Base-by-base conservation (phyloP, 1,140 invertebrate species). In the Planococcus citri region DNA sequence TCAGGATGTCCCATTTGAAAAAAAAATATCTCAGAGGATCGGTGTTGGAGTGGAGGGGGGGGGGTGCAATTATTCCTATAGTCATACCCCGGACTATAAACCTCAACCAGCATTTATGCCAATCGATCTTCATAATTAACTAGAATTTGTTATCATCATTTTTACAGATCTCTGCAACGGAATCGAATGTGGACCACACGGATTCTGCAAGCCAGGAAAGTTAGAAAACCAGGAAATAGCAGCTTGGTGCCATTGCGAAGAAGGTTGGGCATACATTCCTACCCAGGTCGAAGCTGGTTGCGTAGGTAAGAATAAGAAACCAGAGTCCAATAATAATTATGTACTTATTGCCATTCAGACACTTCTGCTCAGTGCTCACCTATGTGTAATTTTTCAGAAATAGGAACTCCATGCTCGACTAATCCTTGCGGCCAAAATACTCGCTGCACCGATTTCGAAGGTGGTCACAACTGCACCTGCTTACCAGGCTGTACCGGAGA, bases 121-220 rank as follows among this genome's bases (percentile, higher is more conserved):
- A n/a, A n/a, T n/a, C n/a, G n/a, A 41, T n/a, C 37, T 41, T 41
- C 37, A 41, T 10, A 41, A 41, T 41, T n/a, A n/a, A 41, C 37
- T 41, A n/a, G n/a, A n/a, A n/a, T n/a, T n/a, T n/a, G n/a, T n/a
- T n/a, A n/a, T n/a, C n/a, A n/a, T n/a, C n/a, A n/a, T n/a, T n/a
- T n/a, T n/a, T n/a, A n/a, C 74, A 92, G 90, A 95, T 86, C 93
- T 92, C 0, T 96, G 93, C 77, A 92, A 95, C 80, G 83, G 86
- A 60, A 78, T 91, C 14, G 84, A 84, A 51, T 95, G 93, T 78
- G 89, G 89, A 70, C 87, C 89, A 20, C 94, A 95, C 77, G 88
- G 92, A 1, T 88, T 94, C 74, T 96, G 94, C 76, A 90, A 93
- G 83, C 75, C 95, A 14, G 83, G 90, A 37, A 90, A 93, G 83